Conservation (phyloP, 2,113 vertebrate genomes). For the Phasianus colchicus region DNA sequence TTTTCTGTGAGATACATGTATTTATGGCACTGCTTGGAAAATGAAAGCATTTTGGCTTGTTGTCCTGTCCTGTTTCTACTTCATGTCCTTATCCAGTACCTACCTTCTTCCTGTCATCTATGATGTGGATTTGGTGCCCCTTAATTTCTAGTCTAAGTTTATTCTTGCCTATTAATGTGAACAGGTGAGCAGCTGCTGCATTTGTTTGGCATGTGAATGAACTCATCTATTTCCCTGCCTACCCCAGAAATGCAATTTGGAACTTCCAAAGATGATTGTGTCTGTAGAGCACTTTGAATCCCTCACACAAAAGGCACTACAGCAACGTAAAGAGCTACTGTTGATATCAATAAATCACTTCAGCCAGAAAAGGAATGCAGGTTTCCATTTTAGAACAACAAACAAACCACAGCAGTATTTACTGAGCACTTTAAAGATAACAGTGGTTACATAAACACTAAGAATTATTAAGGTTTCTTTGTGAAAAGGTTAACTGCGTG, state of each 20-base stretch:
- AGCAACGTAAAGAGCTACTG: background rate
- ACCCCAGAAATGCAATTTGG: background rate
- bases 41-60: background rate
- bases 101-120: background rate
- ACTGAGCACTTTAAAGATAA: constrained; percentile 1
- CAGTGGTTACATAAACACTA: background rate
- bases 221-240: background rate
- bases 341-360: constrained; percentile 19
- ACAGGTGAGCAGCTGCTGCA: background rate
- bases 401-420: constrained; percentile 21
- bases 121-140: background rate
- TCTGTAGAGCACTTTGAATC: background rate
- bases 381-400: constrained; percentile 2
- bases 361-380: background rate
- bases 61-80: background rate
- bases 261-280: background rate
- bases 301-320: background rate
- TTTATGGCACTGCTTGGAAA: background rate
- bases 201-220: background rate
- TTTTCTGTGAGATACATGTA: background rate
- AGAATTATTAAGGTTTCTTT: constrained; percentile 37
- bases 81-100: background rate
- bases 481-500: constrained; percentile 45
- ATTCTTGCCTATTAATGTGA: background rate
- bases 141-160: background rate